Evolutionary conservation across 2,113 vertebrate genomes (phyloP).

Genomic region (Cranoglanis bouderius): DNA sequence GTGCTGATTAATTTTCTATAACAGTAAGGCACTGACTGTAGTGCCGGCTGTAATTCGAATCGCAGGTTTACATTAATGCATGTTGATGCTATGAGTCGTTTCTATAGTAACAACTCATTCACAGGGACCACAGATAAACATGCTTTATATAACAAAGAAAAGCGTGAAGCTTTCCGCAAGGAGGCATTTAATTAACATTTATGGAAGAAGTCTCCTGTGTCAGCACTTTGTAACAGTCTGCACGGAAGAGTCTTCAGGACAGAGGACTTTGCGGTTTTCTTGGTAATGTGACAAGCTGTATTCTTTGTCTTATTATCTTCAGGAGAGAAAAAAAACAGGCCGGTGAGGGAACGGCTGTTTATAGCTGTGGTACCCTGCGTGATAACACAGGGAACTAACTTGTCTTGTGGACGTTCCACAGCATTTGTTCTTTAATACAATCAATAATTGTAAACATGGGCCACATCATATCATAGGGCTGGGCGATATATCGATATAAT

Average conservation of each 20-base stretch:
- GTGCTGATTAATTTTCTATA: background rate
- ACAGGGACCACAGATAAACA: background rate
- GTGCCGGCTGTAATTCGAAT: background rate
- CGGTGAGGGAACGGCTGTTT: background rate
- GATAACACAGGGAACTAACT: background rate
- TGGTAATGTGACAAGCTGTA: background rate
- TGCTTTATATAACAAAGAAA: background rate
- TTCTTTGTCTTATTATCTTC: background rate
- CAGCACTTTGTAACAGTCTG: constrained; percentile 2
- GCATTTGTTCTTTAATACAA: background rate
- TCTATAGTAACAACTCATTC: background rate
- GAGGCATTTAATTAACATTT: background rate
- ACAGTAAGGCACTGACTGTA: background rate
- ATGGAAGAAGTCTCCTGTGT: background rate
- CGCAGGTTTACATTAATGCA: background rate
- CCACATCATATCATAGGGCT: too few relatives aligned
- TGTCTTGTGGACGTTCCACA: background rate
- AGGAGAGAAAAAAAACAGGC: background rate
- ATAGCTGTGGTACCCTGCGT: background rate
- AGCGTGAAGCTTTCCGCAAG: background rate
- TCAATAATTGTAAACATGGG: background rate
- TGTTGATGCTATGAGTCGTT: background rate
- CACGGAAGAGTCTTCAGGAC: background rate
- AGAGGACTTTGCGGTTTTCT: background rate
- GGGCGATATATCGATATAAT: too few relatives aligned